Evolutionary conservation across 2,113 vertebrate genomes (phyloP).

Genomic region (western clawed frog (Xenopus tropicalis)): DNA sequence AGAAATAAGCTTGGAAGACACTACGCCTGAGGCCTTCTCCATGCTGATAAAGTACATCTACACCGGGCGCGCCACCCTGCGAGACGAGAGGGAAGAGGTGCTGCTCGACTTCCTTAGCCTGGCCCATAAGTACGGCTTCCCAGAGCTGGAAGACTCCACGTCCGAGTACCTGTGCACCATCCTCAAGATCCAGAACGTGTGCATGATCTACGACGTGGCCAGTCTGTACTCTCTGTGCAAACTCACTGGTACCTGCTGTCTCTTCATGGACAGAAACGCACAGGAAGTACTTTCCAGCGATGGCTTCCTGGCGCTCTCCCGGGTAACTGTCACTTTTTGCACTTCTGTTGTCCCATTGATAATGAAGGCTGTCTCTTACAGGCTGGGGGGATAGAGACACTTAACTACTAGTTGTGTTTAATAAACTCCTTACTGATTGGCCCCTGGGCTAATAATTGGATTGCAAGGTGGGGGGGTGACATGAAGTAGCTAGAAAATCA

Average conservation of each 20-base stretch:
- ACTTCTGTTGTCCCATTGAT: not conserved
- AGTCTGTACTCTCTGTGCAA: slow-evolving; percentile 88
- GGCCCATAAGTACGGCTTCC: slow-evolving; percentile 94
- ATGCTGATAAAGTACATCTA: slow-evolving; percentile 96
- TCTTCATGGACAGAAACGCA: slow-evolving; percentile 93
- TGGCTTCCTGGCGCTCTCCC: slow-evolving; percentile 87
- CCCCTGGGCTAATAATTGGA: too few relatives aligned
- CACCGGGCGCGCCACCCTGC: slow-evolving; percentile 89
- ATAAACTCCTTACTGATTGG: too few relatives aligned
- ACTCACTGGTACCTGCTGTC: slow-evolving; percentile 86
- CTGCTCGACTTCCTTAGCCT: slow-evolving; percentile 92
- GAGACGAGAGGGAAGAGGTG: slow-evolving; percentile 89
- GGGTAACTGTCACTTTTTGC: slow-evolving; percentile 63
- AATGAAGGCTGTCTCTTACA: not conserved
- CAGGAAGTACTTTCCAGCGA: slow-evolving; percentile 88
- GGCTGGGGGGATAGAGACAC: too few relatives aligned
- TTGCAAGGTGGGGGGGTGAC: too few relatives aligned
- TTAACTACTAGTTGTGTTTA: too few relatives aligned
- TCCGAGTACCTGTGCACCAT: slow-evolving; percentile 95
- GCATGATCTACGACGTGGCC: slow-evolving; percentile 94
- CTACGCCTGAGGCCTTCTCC: slow-evolving; percentile 89
- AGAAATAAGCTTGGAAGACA: slow-evolving; percentile 91
- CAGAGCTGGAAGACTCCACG: slow-evolving; percentile 91
- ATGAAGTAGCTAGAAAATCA: too few relatives aligned
- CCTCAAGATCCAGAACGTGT: slow-evolving; percentile 91